A percentile compares a stretch with the other conserved stretches of the same genome.
Evolutionary conservation across 2,888 invertebrate genomes (phyloP).

Genomic region (Antheraea assamensis): DNA sequence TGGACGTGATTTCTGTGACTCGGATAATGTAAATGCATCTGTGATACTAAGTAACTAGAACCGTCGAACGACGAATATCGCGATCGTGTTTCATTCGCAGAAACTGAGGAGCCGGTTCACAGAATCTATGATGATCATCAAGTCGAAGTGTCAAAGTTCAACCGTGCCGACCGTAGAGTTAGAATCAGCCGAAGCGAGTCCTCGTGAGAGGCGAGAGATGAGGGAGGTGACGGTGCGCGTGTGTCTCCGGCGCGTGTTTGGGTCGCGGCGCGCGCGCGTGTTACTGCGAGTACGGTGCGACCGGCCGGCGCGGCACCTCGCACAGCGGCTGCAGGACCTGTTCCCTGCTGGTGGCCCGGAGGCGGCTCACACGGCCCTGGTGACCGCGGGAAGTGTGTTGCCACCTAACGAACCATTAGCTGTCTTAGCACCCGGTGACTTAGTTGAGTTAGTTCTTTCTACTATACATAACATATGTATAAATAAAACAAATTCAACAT

Average conservation of each 20-base stretch:
- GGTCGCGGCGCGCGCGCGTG: constrained; percentile 49
- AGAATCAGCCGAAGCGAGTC: not conserved
- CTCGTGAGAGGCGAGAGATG: constrained; percentile 30
- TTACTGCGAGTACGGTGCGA: constrained; percentile 34
- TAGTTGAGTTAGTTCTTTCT: constrained; percentile 45
- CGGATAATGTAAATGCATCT: too few relatives aligned
- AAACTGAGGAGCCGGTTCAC: not conserved
- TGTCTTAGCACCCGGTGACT: constrained; percentile 52
- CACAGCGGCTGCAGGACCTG: constrained; percentile 48
- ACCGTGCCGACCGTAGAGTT: constrained; percentile 11
- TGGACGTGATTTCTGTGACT: too few relatives aligned
- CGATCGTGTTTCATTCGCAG: not conserved
- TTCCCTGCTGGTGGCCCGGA: constrained; percentile 38
- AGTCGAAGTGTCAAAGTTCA: not conserved
- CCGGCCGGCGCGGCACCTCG: constrained; percentile 52
- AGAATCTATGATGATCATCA: not conserved
- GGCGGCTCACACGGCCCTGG: constrained; percentile 32
- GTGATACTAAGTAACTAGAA: not conserved
- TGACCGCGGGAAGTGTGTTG: constrained; percentile 54
- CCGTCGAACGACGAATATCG: not conserved
- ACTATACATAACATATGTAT: not conserved
- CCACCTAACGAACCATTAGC: constrained; percentile 60
- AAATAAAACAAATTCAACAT: not conserved
- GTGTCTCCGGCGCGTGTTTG: constrained; percentile 49
- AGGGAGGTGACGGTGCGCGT: constrained; percentile 51